Evolutionary conservation across 2,113 vertebrate genomes (phyloP), one percentile per base, ranked within the genome.

Genomic region (Odontophorus gujanensis): DNA sequence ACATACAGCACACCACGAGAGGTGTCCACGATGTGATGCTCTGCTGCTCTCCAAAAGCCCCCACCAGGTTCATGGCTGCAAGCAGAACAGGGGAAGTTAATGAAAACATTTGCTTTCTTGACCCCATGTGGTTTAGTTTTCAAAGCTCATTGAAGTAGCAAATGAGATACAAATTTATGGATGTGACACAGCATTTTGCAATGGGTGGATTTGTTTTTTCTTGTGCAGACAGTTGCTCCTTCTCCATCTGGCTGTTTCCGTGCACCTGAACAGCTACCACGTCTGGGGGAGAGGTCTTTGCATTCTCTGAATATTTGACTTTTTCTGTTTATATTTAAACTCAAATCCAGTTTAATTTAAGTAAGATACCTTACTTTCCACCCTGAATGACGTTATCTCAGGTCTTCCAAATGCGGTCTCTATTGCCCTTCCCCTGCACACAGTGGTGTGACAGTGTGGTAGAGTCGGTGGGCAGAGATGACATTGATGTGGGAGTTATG

Each of bases 281-380:
- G 17, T 34, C 80, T 68, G 61, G 47, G 67, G 34, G 38, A 74
- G 58, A 74, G 26, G 38, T 20, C 58, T 92, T 75, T 40, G 36
- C 57, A 84, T 81, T 87, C 57, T 79, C 32, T 24, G 25, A 28
- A 24, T 34, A 16, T 87, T 87, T 69, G 67, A 43, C 53, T 85
- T 68, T 21, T 77, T 90, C 26, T 87, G 13, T 82, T 93, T 80
- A 68, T 76, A 85, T 85, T 80, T 66, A 62, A 77, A 74, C 87
- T 90, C 53, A 90, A 69, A 82, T 65, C 30, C 40, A 40, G 40
- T 40, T 40, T 40, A 40, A 40, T n/a, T n/a, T n/a, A n/a, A n/a
- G n/a, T n/a, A 40, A 40, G 12, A 40, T 40, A 40, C 13, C 24
- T 21, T 80, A 8, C 16, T 30, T 77, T 86, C 42, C 17, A 4